Evolutionary conservation across 2,888 invertebrate species (phyloP), one percentile per base, ranked within the genome.

Genomic region (Agrotis segetum): DNA sequence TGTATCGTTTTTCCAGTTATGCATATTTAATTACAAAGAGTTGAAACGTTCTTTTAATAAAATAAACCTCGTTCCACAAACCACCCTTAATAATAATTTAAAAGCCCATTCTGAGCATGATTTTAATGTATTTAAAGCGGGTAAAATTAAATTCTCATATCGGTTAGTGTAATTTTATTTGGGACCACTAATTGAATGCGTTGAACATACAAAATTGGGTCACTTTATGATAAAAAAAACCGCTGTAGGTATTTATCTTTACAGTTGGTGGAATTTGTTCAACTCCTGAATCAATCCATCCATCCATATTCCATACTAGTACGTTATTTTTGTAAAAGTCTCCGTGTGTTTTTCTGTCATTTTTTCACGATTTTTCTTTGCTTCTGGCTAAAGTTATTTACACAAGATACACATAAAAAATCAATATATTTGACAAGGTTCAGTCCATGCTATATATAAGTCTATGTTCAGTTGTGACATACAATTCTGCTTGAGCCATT

Each of bases 121-220:
- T 74, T 40, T 40, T 14, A 71, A 55, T 19, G 24, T 49, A 9
- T 53, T 71, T 74, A 17, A 65, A 9, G 21, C 17, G 5, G 5
- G 5, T 40, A 7, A 47, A 65, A 71, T 74, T 40, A 9, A 53
- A 40, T 65, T n/a, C n/a, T 49, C 47, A 14, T 47, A 17, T 5
- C 40, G 24, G 19, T 17, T 19, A 14, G 24, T 40, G 40, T 74
- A 49, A 65, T 74, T 65, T 49, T 19, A 49, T 64, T 64, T 55
- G 7, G 21, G 9, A 49, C 19, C 65, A 40, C 24, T 13, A 53
- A 74, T 29, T 44, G 17, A 63, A 47, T 55, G 40, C n/a, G 60
- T 34, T 40, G 47, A 53, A 34, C 40, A 64, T 52, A 21, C 7
- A n/a, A 59, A 71, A 44, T 21, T 65, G 47, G 55, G 19, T 2